A percentile compares a stretch with the other conserved stretches of the same genome.
phyloP scores from a whole-genome alignment of 2,797 vertebrate species.

The Austrolebias charrua region DNA sequence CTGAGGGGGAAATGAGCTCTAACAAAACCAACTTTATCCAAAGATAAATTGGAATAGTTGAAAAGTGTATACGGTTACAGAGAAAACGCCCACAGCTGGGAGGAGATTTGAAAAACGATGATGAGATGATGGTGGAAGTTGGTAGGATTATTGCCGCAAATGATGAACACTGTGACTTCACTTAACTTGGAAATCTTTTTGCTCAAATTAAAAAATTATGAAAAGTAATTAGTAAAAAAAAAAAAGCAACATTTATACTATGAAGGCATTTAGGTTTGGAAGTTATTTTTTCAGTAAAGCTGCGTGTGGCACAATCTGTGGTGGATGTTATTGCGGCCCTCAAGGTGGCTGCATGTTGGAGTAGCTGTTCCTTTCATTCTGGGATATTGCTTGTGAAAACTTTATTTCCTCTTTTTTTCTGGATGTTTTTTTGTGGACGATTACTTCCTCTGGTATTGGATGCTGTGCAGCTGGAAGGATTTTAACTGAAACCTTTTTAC shows the following conservation, averaged over 20 bases:
- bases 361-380: too few relatives aligned
- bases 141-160: not conserved
- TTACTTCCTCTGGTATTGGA: too few relatives aligned
- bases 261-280: not conserved
- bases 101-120: conserved; percentile 39
- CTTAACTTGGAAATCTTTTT: not conserved
- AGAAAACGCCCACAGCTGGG: conserved; percentile 36
- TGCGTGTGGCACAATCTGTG: not conserved
- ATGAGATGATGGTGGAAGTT: conserved; percentile 11
- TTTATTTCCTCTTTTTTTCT: too few relatives aligned
- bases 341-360: too few relatives aligned
- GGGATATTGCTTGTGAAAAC: too few relatives aligned
- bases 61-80: conserved; percentile 30
- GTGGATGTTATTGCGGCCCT: not conserved
- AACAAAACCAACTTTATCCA: conserved; percentile 53
- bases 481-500: too few relatives aligned
- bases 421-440: too few relatives aligned
- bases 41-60: conserved; percentile 48
- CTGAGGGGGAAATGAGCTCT: conserved; percentile 55
- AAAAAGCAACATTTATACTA: too few relatives aligned
- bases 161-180: not conserved
- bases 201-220: not conserved
- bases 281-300: not conserved
- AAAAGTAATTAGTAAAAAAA: not conserved
- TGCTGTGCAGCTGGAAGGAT: too few relatives aligned